phyloP scores from a whole-genome alignment of 2,888 invertebrate genomes.

The Epistrophella euchroma region DNA sequence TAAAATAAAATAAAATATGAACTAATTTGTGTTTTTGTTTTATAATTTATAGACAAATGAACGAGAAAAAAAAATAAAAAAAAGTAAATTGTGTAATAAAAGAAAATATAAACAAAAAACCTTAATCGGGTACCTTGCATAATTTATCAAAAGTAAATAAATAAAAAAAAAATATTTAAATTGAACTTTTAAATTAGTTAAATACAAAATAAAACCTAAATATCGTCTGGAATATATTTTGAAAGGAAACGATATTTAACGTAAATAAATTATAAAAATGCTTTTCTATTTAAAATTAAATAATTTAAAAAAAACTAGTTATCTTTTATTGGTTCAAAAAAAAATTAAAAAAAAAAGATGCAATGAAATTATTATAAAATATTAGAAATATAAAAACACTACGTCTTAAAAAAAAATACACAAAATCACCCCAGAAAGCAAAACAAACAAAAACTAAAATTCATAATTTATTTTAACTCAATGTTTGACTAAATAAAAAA shows the following conservation, averaged over 20 bases:
- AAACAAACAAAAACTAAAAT: constrained; percentile 13
- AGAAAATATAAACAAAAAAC: constrained; percentile 14
- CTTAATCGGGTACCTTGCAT: constrained; percentile 59
- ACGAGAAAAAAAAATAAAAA: background rate
- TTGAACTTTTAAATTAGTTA: constrained; percentile 53
- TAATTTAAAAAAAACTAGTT: constrained; percentile 1
- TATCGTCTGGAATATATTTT: constrained; percentile 70
- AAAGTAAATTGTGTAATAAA: constrained; percentile 21
- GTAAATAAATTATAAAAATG: constrained; percentile 37
- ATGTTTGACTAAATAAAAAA: constrained; percentile 42
- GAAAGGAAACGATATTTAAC: constrained; percentile 56
- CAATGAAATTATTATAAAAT: constrained; percentile 29
- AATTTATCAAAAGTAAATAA: constrained; percentile 56
- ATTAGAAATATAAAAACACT: constrained; percentile 6
- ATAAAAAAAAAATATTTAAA: constrained; percentile 15
- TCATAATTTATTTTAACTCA: constrained; percentile 37
- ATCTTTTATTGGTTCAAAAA: constrained; percentile 38
- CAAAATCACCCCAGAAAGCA: constrained; percentile 21
- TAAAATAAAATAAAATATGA: constrained; percentile 42
- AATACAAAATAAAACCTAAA: constrained; percentile 67
- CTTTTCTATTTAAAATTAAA: constrained; percentile 40
- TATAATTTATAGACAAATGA: constrained; percentile 44
- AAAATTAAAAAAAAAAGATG: constrained; percentile 14
- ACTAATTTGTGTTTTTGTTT: constrained; percentile 55
- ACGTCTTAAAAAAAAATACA: constrained; percentile 34